Base-by-base conservation (phyloP, 1,140 invertebrate species). In the Physella acuta region DNA sequence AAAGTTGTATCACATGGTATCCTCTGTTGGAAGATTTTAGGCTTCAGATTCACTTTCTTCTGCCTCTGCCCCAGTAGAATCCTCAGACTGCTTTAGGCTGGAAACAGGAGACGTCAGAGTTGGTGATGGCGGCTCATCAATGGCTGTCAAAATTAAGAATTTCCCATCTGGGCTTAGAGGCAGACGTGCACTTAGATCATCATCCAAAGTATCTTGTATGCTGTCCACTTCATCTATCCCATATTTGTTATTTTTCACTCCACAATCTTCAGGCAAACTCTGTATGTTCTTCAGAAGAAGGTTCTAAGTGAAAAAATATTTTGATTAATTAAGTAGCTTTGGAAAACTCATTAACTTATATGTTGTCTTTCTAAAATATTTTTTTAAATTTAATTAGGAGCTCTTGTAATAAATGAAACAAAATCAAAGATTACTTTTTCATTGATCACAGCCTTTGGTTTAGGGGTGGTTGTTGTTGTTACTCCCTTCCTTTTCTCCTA, bases 121-220 rank as follows among this genome's bases (percentile, higher is more conserved):
- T 20, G 60, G 52, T 51, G 36, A 52, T 17, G 30, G 61, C 30
- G 75, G 71, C n/a, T 71, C 63, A 30, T 80, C 79, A 33, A 74
- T 68, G 28, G 62, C 68, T 28, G 73, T 78, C 52, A 82, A 74
- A 51, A 80, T 71, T 44, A 82, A 73, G 58, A 79, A 82, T 65
- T 80, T 78, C 20, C 78, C 79, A 60, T 79, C 78, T 44, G 79
- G 76, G 59, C 76, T 77, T 24, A 81, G 72, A 3, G 77, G 79
- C 3, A 79, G 73, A 31, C 66, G 68, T 52, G 34, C 68, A 53
- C 64, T 66, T 3, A 73, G 26, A 30, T 59, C 72, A 16, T 76
- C 75, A 33, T 74, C 73, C 52, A 78, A 75, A n/a, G 80, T 76
- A 36, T 68, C 59, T 11, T 37, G 56, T 20, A 49, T 59, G 24